Base-by-base conservation (phyloP, 1,140 invertebrate genomes). In the Charaxes varanes region DNA sequence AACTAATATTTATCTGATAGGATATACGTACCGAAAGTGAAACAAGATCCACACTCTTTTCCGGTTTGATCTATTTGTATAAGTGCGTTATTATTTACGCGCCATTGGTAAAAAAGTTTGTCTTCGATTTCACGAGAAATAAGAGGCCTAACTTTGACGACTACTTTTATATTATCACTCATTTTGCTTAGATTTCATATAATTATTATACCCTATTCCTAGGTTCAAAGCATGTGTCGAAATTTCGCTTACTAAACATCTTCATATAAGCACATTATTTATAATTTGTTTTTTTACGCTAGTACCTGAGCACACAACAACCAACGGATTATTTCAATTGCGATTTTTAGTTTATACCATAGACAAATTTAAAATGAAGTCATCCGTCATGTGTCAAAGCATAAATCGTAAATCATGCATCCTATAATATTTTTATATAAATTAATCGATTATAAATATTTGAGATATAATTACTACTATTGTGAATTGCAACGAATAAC, bases 131-230 rank as follows among this genome's bases (percentile, higher is more conserved):
- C 90, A 10, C 88, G 85, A 46, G 82, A 62, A 48, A 91, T 90
- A 8, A 92, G 72, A 8, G 92, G 92, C 31, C 92, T 85, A 23
- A 92, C 84, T 83, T 92, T 91, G 23, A 94, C 89, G 17, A 91
- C 91, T 10, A 93, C 92, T 84, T 90, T 88, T 16, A 92, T 90
- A 55, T 89, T 91, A 54, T 89, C 87, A 63, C 76, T 69, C 84
- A 84, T 84, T 51, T 63, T 23, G 7, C 19, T 42, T 42, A 12
- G 23, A 28, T 22, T n/a, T 26, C 28, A 23, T 8, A 15, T 30
- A 13, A 30, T 11, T 27, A 7, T 5, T 12, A 27, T 24, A 27
- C 16, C 12, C 22, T 21, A 15, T 45, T 31, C 8, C 36, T 31
- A 23, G 41, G 16, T 24, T 36, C 3, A 35, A 31, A n/a, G n/a